Evolutionary conservation across 1,140 invertebrate genomes (phyloP).

Genomic region (Drosophila ercepeae): DNA sequence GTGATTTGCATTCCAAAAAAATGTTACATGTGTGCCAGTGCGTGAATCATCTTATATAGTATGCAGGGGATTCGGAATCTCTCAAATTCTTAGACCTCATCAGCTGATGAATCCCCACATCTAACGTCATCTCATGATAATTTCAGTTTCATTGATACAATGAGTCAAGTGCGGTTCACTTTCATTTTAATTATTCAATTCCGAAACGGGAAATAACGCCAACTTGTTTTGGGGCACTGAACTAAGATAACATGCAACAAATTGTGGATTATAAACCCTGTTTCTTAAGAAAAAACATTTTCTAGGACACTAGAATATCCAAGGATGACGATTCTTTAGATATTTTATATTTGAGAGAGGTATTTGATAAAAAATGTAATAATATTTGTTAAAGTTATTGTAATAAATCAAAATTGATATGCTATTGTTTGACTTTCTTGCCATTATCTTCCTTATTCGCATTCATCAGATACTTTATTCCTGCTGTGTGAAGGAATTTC

Average conservation of each 20-base stretch:
- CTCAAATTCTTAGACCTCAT: constrained; percentile 26
- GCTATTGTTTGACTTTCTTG: not conserved
- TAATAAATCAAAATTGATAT: too few relatives aligned
- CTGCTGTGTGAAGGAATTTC: constrained; percentile 32
- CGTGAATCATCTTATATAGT: constrained; percentile 63
- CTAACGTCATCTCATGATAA: constrained; percentile 23
- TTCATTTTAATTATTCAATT: constrained; percentile 40
- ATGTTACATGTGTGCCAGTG: constrained; percentile 36
- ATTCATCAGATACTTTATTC: constrained; percentile 23
- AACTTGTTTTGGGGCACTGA: constrained; percentile 21
- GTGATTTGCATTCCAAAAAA: constrained; percentile 66
- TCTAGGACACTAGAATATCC: not conserved
- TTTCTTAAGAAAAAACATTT: constrained; percentile 33
- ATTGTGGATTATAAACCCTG: constrained; percentile 48
- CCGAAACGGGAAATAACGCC: constrained; percentile 16
- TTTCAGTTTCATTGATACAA: constrained; percentile 14
- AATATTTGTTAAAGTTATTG: not conserved
- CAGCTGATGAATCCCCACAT: constrained; percentile 21
- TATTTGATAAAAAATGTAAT: not conserved
- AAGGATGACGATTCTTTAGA: not conserved
- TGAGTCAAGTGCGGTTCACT: constrained; percentile 55
- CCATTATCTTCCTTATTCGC: constrained; percentile 1
- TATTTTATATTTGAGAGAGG: not conserved
- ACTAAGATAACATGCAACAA: constrained; percentile 49
- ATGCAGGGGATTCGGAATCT: constrained; percentile 18